Evolutionary conservation across 2,888 invertebrate species (phyloP), one percentile per base, ranked within the genome.

Genomic region (Parnassius mnemosyne): DNA sequence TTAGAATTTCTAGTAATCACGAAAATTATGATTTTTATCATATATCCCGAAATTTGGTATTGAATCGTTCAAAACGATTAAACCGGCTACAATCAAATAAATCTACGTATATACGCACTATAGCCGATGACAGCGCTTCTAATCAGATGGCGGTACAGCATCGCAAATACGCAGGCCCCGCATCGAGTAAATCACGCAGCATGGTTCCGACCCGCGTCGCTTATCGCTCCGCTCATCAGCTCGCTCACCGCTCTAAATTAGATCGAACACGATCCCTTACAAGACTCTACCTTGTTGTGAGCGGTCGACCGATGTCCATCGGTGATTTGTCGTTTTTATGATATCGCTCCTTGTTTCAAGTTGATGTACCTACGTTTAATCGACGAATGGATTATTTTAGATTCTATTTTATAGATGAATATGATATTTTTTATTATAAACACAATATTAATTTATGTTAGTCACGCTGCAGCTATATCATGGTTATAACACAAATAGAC

Each of bases 141-240:
- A 71, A 71, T 71, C 68, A 63, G 70, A 59, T 50, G 55, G 54
- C 56, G 65, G 62, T 64, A 65, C 60, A 55, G 61, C 64, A 65
- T 66, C 57, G 63, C 55, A 13, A 67, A 63, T 10, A 54, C 65
- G 66, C 68, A 60, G 63, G 61, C 62, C 66, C 66, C 65, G 63
- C 69, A 60, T 64, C 64, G 67, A 77, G 81, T 87, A 87, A 84
- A 85, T 87, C 86, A 84, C 87, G 62, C 87, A 83, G 85, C 85
- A 71, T 79, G 87, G 64, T 73, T 66, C 70, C 73, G 70, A 68
- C 69, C 71, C 69, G 66, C 74, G 69, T 67, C 76, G 74, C 77
- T 76, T 81, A 82, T 82, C 83, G 79, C 75, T 65, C 70, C 76
- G 74, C 78, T 74, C 76, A 79, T 82, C 82, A 69, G 64, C 62